These are phyloP conservation scores for Chondrilla cf. caribensis DNA, from an alignment of 37 sponge, comb jelly and placozoan genomes.

Conservation along the genomic window DNA sequence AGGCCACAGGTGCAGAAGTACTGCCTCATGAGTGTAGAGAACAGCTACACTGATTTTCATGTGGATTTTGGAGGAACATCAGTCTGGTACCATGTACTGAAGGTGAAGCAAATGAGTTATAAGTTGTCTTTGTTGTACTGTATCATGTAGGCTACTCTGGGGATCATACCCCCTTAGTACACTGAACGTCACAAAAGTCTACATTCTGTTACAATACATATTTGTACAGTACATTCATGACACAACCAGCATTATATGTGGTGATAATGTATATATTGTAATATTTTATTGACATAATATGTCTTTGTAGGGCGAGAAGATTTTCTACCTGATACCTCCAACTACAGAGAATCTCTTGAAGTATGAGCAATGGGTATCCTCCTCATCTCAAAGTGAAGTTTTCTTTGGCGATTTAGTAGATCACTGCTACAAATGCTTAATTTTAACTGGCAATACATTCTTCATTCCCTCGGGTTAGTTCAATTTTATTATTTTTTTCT, in stretches of 20 bases:
- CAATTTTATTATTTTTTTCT: background rate
- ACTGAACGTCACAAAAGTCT: no score
- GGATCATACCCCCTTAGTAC: no score
- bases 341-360: constrained; percentile 72
- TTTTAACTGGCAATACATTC: constrained; percentile 76
- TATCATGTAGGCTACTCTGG: no score
- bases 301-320: constrained; percentile 79
- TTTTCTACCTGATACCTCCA: constrained; percentile 94
- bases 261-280: no score
- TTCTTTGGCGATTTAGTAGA: constrained; percentile 83
- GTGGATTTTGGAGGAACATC: constrained; percentile 96
- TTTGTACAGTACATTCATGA: no score
- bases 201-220: no score
- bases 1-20: constrained; percentile 89
- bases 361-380: constrained; percentile 86
- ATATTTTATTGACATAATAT: no score
- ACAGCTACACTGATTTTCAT: constrained; percentile 96
- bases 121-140: background rate
- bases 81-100: constrained; percentile 91
- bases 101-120: constrained; percentile 4
- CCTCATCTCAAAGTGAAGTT: constrained; percentile 72
- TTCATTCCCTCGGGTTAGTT: constrained; percentile 84
- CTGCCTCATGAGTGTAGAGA: constrained; percentile 91
- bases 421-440: constrained; percentile 58
- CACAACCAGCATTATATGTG: no score